Base-by-base conservation (phyloP, 2,113 vertebrate genomes). In the Sisor rabdophorus region DNA sequence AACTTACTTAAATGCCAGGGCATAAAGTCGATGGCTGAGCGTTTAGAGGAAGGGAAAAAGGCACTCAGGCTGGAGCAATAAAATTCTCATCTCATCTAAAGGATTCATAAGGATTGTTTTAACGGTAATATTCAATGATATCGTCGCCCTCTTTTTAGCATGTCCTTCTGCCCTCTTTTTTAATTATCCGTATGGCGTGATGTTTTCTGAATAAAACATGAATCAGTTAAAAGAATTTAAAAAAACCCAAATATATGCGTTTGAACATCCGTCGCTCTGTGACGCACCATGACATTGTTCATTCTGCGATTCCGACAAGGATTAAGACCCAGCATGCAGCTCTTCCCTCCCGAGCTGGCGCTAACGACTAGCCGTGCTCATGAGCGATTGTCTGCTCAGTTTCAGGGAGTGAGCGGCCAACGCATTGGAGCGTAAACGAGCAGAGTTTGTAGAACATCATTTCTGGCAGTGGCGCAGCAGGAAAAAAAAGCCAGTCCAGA, bases 1-100 rank as follows among this genome's bases (percentile, higher is more conserved):
- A 76, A 76, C 36, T 73, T 69, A 61, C 72, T 73, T 77, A 53
- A 60, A 74, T n/a, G 63, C 52, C 54, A 67, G 54, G 22, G 58
- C 54, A 71, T 48, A 78, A 78, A 75, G 54, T 81, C 65, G 40
- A 60, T 77, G 48, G 55, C 32, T 40, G 19, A 63, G 56, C 48
- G 26, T 76, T 73, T 68, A 79, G 24, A 63, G 10, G 36, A 44
- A 44, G 40, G 40, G 6, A 44, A 44, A 9, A 44, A 19, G 53
- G 47, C 40, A 48, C n/a, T 77, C 65, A 44, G 7, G 54, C 40
- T 52, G 48, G 40, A 55, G 60, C 56, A 68, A 58, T 48, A 20
- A 55, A 17, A 22, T 10, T 67, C 44, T 47, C 36, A 65, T 22
- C 44, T 50, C 64, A 26, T 68, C 64, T 26, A 5, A 48, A 28